Evolutionary conservation across 1,140 invertebrate species (phyloP).

Genomic region (Laupala kohalensis): DNA sequence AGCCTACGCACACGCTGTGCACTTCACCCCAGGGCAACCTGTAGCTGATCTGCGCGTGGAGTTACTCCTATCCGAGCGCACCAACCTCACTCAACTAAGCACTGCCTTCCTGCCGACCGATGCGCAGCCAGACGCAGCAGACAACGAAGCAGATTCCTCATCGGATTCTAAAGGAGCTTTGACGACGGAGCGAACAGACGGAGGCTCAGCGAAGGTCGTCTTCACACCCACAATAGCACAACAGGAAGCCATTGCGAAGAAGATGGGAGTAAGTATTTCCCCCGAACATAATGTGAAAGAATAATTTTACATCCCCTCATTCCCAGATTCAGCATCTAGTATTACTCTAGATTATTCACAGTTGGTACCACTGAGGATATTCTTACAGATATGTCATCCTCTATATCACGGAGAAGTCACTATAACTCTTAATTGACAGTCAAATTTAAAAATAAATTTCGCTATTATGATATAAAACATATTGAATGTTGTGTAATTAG

Average conservation of each 20-base stretch:
- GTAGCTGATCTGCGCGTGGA: conserved; percentile 40
- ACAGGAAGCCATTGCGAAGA: conserved; percentile 2
- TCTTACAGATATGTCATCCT: too few species aligned
- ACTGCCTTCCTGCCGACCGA: conserved; percentile 44
- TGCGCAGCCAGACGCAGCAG: conserved; percentile 34
- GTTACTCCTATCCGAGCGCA: conserved; percentile 40
- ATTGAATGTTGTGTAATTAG: too few species aligned
- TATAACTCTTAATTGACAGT: too few species aligned
- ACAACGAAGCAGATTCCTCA: conserved; percentile 26
- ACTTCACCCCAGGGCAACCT: conserved; percentile 41
- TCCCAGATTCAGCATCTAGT: too few species aligned
- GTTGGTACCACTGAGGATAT: too few species aligned
- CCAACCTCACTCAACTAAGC: conserved; percentile 37
- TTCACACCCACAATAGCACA: conserved; percentile 18
- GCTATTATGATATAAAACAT: too few species aligned
- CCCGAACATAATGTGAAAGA: too few species aligned
- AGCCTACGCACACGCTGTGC: conserved; percentile 44
- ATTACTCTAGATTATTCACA: too few species aligned
- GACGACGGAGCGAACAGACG: background rate
- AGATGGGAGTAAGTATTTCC: background rate
- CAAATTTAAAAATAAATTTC: too few species aligned
- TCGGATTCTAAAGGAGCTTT: conserved; percentile 19
- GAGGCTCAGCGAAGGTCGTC: conserved; percentile 16
- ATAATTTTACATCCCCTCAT: too few species aligned
- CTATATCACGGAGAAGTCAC: too few species aligned